Evolutionary conservation across 92 coral and sea anemone species (phyloP).

Genomic region (Epizoanthus rinbou): DNA sequence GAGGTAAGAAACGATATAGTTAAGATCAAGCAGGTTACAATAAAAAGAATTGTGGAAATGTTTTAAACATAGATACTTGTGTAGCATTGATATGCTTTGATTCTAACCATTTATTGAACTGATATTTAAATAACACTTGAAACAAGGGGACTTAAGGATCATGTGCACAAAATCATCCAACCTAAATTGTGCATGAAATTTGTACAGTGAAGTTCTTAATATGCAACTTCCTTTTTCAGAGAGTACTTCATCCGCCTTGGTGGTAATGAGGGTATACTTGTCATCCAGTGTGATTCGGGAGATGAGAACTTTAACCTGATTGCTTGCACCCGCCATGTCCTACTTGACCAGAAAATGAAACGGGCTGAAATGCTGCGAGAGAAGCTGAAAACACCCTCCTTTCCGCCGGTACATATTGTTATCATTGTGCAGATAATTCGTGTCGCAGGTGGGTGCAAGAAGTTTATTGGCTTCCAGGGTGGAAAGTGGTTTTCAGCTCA

Average conservation of each 20-base stretch:
- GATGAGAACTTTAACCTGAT: constrained; percentile 75
- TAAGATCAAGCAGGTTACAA: no score
- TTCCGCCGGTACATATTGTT: constrained; percentile 28
- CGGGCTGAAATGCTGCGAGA: constrained; percentile 49
- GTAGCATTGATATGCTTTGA: no score
- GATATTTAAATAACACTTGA: no score
- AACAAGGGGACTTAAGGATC: no score
- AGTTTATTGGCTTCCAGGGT: constrained; percentile 81
- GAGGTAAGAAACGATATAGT: constrained; percentile 8
- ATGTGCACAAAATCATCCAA: no score
- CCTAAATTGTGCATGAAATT: no score
- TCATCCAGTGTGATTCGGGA: constrained; percentile 81
- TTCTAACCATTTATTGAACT: no score
- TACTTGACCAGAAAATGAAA: constrained; percentile 60
- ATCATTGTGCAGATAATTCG: constrained; percentile 76
- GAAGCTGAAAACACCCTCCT: constrained; percentile 3
- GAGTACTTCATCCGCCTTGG: constrained; percentile 72
- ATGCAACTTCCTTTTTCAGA: constrained; percentile 23
- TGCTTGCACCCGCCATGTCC: constrained; percentile 78
- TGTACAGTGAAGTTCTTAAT: no score
- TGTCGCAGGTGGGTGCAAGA: constrained; percentile 69
- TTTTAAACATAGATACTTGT: no score
- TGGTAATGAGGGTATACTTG: constrained; percentile 63
- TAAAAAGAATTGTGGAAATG: no score
- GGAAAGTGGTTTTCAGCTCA: constrained; percentile 79